phyloP scores from a whole-genome alignment of 2,888 invertebrate genomes.

The Diaphora mendica region DNA sequence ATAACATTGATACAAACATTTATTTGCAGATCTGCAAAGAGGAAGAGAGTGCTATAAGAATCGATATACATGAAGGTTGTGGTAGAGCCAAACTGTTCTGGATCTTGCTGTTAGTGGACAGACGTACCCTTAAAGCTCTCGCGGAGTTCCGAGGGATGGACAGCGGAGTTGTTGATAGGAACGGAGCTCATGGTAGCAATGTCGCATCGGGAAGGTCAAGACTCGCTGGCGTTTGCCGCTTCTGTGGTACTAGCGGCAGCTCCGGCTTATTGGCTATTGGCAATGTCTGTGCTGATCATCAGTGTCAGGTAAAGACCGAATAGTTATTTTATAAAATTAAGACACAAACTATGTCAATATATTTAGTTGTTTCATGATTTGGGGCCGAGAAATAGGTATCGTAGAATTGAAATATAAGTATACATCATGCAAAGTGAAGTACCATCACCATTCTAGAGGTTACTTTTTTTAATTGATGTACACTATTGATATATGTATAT shows the following conservation, averaged over 20 bases:
- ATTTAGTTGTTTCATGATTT: neutral
- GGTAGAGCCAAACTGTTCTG: conserved; percentile 98
- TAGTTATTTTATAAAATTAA: conserved; percentile 13
- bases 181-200: conserved; percentile 31
- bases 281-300: conserved; percentile 96
- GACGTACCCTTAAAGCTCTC: conserved; percentile 95
- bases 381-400: neutral
- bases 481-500: too few species aligned
- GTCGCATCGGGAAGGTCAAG: conserved; percentile 67
- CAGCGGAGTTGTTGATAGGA: conserved; percentile 60
- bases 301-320: conserved; percentile 90
- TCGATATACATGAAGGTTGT: conserved; percentile 98
- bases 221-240: conserved; percentile 92
- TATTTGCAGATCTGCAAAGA: conserved; percentile 94
- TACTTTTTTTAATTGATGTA: too few species aligned
- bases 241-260: conserved; percentile 95
- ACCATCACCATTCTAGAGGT: neutral
- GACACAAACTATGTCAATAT: neutral
- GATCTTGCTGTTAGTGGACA: conserved; percentile 97
- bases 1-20: neutral
- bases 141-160: conserved; percentile 94
- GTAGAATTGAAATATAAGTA: too few species aligned
- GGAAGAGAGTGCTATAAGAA: conserved; percentile 97
- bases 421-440: too few species aligned
- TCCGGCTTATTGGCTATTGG: conserved; percentile 95